Evolutionary conservation across 1,140 invertebrate species (phyloP).

Genomic region (Pectinophora gossypiella): DNA sequence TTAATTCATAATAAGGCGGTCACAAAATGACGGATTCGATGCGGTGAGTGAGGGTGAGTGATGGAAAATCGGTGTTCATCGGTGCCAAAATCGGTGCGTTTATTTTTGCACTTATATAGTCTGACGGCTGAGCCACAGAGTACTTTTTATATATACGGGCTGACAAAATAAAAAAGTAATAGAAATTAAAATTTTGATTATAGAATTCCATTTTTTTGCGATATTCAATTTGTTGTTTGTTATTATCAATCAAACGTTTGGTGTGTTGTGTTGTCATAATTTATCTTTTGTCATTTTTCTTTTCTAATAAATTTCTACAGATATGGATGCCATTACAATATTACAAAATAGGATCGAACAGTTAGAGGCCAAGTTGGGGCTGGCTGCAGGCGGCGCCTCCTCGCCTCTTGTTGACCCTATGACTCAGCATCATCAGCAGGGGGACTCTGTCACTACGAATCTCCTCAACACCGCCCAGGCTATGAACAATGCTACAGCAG

Average conservation of each 20-base stretch:
- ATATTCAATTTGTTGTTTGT: constrained; percentile 19
- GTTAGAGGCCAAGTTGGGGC: constrained; percentile 68
- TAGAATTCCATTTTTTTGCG: constrained; percentile 7
- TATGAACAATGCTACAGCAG: constrained; percentile 61
- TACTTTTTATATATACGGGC: too few relatives aligned
- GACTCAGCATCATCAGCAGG: constrained; percentile 31
- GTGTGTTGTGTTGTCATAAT: constrained; percentile 2
- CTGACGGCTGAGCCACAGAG: too few relatives aligned
- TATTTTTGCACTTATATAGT: too few relatives aligned
- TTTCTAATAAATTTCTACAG: constrained; percentile 9
- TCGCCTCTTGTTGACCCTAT: constrained; percentile 30
- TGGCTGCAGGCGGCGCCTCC: constrained; percentile 19
- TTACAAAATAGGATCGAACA: constrained; percentile 71
- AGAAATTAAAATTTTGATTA: neutral
- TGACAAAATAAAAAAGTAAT: neutral
- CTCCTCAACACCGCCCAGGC: constrained; percentile 59
- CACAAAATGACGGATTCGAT: too few relatives aligned
- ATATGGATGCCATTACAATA: constrained; percentile 68
- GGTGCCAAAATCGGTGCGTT: too few relatives aligned
- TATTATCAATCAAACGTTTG: neutral
- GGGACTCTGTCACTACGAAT: constrained; percentile 59
- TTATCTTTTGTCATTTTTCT: constrained; percentile 12
- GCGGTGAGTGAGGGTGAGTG: too few relatives aligned
- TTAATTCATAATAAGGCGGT: neutral
- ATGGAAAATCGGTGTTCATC: too few relatives aligned